Conservation (phyloP, 2,888 invertebrate species). For the Uloborus plumipes region DNA sequence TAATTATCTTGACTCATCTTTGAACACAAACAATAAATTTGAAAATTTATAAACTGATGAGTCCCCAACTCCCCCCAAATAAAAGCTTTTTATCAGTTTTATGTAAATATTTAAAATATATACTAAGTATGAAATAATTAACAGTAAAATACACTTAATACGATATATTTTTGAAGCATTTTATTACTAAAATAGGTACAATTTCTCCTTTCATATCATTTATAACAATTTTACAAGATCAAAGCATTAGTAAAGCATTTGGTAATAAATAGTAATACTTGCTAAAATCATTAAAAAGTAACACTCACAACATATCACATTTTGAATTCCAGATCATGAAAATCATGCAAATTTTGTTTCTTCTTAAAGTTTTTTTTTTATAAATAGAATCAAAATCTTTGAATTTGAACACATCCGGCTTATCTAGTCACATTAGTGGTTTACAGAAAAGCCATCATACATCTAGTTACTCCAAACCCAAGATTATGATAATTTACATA, state of each 20-base stretch:
- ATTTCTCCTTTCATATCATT: neutral
- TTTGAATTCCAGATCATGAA: neutral
- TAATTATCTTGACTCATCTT: no score
- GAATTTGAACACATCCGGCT: slow-evolving; percentile 43
- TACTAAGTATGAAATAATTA: no score
- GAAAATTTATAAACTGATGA: no score
- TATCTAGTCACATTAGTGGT: slow-evolving; percentile 35
- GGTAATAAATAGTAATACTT: slow-evolving; percentile 10
- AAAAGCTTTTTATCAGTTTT: no score
- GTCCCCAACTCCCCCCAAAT: no score
- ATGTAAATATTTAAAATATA: no score
- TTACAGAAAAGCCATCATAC: slow-evolving; percentile 57
- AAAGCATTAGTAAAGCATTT: neutral
- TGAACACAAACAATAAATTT: no score
- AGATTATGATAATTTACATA: neutral
- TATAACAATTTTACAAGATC: neutral
- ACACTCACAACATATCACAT: neutral
- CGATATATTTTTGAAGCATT: no score
- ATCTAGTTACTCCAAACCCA: slow-evolving; percentile 13
- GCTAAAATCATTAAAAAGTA: neutral
- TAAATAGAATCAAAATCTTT: slow-evolving; percentile 12
- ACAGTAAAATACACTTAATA: no score
- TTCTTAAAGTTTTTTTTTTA: neutral
- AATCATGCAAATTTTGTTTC: neutral
- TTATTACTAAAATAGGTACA: no score